Evolutionary conservation across 2,797 vertebrate species (phyloP).

Genomic region (Epinephelus coioides): DNA sequence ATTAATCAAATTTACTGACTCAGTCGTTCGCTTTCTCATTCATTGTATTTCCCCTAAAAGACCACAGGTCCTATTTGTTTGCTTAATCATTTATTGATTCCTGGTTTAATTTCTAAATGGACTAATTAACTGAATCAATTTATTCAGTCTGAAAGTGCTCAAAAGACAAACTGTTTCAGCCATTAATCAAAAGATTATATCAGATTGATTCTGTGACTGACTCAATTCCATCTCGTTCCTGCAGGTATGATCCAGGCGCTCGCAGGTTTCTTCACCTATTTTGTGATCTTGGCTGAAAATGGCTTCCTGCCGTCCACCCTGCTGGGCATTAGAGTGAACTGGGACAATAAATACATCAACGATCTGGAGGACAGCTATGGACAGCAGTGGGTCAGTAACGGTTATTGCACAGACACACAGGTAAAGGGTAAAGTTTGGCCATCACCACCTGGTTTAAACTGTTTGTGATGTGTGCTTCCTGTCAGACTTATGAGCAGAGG

Average conservation of each 20-base stretch:
- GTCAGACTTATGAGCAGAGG: conserved; percentile 93
- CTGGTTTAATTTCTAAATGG: background rate
- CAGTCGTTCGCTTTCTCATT: conserved; percentile 2
- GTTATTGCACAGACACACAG: background rate
- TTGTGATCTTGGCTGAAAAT: conserved; percentile 97
- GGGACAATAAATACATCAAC: conserved; percentile 93
- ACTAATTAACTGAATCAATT: background rate
- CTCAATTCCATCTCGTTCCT: background rate
- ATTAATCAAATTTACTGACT: conserved; percentile 10
- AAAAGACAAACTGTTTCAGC: background rate
- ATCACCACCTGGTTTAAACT: background rate
- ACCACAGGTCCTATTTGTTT: conserved; percentile 12
- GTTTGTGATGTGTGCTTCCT: background rate
- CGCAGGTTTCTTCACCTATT: conserved; percentile 97
- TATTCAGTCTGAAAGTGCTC: background rate
- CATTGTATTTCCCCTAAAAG: background rate
- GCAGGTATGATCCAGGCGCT: conserved; percentile 97
- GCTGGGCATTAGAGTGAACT: conserved; percentile 89
- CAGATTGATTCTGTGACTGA: background rate
- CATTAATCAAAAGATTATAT: conserved; percentile 8
- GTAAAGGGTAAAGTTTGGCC: background rate
- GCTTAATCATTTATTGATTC: conserved; percentile 45
- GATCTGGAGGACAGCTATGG: conserved; percentile 98
- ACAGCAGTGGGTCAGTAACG: conserved; percentile 94
- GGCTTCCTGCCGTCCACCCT: conserved; percentile 92